Base-by-base conservation (phyloP, 2,797 vertebrate genomes). In the Hemitrygon akajei region DNA sequence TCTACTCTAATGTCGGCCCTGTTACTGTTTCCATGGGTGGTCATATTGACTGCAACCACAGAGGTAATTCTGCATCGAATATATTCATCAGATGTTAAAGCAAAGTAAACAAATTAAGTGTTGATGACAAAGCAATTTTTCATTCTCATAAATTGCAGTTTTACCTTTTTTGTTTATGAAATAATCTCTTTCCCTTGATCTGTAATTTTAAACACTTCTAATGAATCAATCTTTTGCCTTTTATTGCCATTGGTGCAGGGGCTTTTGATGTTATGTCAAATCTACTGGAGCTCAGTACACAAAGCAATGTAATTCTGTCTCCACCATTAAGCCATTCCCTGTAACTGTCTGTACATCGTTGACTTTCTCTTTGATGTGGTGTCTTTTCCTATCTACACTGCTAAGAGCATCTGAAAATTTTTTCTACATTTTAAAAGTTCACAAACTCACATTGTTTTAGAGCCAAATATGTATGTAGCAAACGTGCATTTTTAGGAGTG, bases 11-110 rank as follows among this genome's bases (percentile, higher is more conserved):
- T 98, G 94, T 98, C 98, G 0, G 96, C 97, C 16, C 77, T 97
- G 25, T 97, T 99, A n/a, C 96, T 99, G 95, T 97, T 98, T 94
- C 98, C 99, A 0, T 99, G 99, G 99, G 98, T 99, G 94, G 94
- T 99, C 79, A 97, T 99, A 94, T 97, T 99, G 86, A 98, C 98
- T 92, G 96, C 96, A 34, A 98, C 98, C 94, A 99, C 98, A 79
- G 98, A 99, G 96, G 99, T 99, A 96, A 75, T 81, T 81, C 80
- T n/a, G 22, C 16, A 47, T 73, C 3, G 12, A 18, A 56, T 93
- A 6, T 25, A n/a, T 56, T 93, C 76, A 93, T 25, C 40, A 93
- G 9, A 25, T 73, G 71, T 34, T 66, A 69, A 40, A 5, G 12
- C 40, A 76, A 75, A 22, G 25, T 71, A 14, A 47, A 14, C 47